A percentile compares a stretch with the other conserved stretches of the same genome.
Conservation (phyloP, 2,797 vertebrate species). For the Crypturellus tataupa region DNA sequence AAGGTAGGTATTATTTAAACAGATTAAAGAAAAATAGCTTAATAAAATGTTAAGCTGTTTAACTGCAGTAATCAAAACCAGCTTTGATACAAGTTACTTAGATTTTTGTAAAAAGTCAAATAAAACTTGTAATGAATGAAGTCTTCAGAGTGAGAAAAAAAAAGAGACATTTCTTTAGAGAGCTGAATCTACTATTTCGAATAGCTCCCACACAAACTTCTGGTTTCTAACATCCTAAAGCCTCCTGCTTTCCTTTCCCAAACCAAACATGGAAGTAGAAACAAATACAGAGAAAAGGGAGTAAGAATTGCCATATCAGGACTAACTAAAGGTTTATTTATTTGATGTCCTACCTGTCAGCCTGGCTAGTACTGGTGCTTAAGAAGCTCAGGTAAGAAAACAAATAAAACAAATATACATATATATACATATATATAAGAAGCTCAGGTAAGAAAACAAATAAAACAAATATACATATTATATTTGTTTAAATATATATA, state of each 20-base stretch:
- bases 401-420: neutral
- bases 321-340: neutral
- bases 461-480: neutral
- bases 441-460: neutral
- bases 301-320: neutral
- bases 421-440: neutral
- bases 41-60: neutral
- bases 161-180: neutral
- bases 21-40: constrained; percentile 8
- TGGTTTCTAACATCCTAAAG: neutral
- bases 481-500: no score
- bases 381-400: neutral
- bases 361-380: neutral
- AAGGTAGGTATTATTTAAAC: neutral
- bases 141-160: neutral
- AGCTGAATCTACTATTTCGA: neutral
- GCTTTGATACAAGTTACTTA: neutral
- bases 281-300: neutral
- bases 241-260: neutral
- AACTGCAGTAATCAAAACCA: neutral
- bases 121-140: neutral
- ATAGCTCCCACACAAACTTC: neutral
- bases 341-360: neutral
- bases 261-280: neutral
- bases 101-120: neutral